A percentile compares a stretch with the other conserved stretches of the same genome.
Evolutionary conservation across 2,113 vertebrate species (phyloP).

Genomic region (Saccopteryx leptura): DNA sequence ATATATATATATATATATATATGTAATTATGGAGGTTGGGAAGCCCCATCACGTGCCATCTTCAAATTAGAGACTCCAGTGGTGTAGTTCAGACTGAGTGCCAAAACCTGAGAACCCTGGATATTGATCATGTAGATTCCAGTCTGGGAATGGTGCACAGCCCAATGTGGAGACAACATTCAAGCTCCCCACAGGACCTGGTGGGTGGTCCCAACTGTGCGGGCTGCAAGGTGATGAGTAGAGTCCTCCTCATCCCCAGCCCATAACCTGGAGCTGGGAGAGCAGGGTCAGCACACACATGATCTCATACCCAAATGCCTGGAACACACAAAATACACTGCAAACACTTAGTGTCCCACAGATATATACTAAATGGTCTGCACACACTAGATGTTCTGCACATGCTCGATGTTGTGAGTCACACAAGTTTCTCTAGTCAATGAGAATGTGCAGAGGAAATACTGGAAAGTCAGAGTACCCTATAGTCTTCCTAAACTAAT

Average conservation of each 20-base stretch:
- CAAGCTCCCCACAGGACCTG: constrained; percentile 94
- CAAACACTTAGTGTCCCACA: neutral
- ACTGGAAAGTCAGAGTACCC: too few species aligned
- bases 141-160: constrained; percentile 91
- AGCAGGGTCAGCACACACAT: rapidly evolving
- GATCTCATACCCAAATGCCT: neutral
- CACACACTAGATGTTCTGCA: neutral
- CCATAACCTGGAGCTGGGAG: rapidly evolving
- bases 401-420: neutral
- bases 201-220: constrained; percentile 96
- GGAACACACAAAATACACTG: neutral
- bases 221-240: constrained; percentile 93
- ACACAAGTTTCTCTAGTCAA: too few species aligned
- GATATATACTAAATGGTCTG: neutral
- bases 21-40: neutral
- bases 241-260: neutral
- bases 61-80: neutral
- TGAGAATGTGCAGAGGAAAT: neutral
- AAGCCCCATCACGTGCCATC: neutral
- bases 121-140: too few species aligned
- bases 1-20: neutral
- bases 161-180: constrained; percentile 95
- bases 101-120: neutral
- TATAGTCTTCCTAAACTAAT: neutral
- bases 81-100: neutral